A percentile compares a stretch with the other conserved stretches of the same genome.
These are phyloP conservation scores for Trachemys scripta DNA, from an alignment of 2,113 vertebrate species.

Conservation along the genomic window DNA sequence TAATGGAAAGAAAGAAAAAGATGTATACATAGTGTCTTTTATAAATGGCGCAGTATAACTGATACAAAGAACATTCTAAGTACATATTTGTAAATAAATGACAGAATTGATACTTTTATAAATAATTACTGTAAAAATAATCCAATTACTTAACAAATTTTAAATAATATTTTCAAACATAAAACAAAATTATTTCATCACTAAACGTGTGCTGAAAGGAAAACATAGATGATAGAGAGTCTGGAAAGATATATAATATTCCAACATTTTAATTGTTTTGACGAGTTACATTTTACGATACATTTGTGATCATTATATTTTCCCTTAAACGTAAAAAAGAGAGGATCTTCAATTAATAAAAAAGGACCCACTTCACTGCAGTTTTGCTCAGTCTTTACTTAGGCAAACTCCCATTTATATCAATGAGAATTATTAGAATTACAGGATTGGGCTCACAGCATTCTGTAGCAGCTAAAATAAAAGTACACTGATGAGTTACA, in stretches of 20 bases:
- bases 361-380: conserved; percentile 43
- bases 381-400: conserved; percentile 30
- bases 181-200: conserved; percentile 54
- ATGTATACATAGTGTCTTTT: conserved; percentile 51
- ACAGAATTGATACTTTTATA: conserved; percentile 67
- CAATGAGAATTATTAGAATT: conserved; percentile 27
- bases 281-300: conserved; percentile 70
- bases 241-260: conserved; percentile 36
- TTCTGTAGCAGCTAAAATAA: conserved; percentile 73
- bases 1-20: conserved; percentile 17
- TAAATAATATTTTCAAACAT: conserved; percentile 62
- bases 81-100: conserved; percentile 57
- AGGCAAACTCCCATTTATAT: conserved; percentile 31
- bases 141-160: conserved; percentile 66
- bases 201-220: conserved; percentile 52
- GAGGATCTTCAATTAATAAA: conserved; percentile 54
- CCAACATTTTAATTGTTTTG: conserved; percentile 5
- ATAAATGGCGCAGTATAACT: conserved; percentile 36
- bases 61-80: conserved; percentile 44
- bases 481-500: conserved; percentile 65
- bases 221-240: conserved; percentile 58
- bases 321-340: conserved; percentile 74
- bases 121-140: conserved; percentile 77
- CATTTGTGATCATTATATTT: conserved; percentile 64
- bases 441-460: conserved; percentile 47